These are phyloP conservation scores for Reticulitermes speratus DNA, from an alignment of 1,140 invertebrate genomes.

Conservation along the genomic window DNA sequence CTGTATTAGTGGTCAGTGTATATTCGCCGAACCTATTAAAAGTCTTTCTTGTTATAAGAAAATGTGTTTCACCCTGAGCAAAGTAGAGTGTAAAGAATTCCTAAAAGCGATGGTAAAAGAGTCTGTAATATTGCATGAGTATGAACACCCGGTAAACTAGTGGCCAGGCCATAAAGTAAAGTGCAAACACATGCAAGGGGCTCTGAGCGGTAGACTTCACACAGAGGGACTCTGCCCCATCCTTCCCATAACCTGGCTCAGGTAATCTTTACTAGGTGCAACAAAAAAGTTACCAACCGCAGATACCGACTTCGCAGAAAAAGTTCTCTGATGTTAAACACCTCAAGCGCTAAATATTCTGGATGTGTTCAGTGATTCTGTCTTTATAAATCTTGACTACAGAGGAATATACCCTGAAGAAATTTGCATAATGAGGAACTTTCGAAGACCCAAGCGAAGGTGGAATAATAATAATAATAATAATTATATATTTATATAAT, in stretches of 20 bases:
- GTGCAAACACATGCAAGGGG: constrained; percentile 8
- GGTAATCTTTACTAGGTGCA: neutral
- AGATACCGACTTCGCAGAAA: neutral
- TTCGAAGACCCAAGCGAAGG: no score
- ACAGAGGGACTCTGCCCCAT: neutral
- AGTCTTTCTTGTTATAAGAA: neutral
- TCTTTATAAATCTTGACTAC: no score
- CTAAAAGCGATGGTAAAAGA: neutral
- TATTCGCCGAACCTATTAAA: neutral
- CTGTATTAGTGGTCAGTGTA: neutral
- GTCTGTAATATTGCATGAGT: neutral
- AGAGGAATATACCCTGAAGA: no score
- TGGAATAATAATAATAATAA: no score
- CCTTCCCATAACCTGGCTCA: neutral
- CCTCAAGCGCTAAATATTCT: no score
- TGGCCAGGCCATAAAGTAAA: constrained; percentile 11
- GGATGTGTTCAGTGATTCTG: no score
- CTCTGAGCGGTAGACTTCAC: neutral
- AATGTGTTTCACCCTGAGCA: neutral
- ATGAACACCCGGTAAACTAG: neutral
- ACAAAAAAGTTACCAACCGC: neutral
- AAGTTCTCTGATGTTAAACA: no score
- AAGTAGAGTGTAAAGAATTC: neutral
- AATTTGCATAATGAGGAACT: no score
- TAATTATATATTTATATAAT: no score